Percentiles rank a stretch among this genome's conserved stretches.
Conservation (phyloP, 2,797 vertebrate genomes). For the Scolopax bukidnonensis region DNA sequence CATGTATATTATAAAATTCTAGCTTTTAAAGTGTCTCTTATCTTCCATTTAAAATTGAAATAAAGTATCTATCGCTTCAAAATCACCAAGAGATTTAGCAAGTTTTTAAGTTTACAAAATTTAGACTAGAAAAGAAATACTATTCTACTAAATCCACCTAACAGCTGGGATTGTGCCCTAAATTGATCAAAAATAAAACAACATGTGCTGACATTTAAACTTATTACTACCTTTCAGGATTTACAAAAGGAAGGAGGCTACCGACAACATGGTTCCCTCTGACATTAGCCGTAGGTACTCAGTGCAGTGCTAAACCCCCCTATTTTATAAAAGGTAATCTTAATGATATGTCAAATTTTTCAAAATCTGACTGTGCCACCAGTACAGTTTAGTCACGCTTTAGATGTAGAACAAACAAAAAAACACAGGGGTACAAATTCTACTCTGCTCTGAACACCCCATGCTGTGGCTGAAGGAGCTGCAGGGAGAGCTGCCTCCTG, state of each 20-base stretch:
- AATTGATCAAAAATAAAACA: background rate
- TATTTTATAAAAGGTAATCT: background rate
- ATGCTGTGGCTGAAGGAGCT: background rate
- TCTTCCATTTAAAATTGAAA: background rate
- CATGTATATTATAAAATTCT: background rate
- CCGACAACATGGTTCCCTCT: background rate
- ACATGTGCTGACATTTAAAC: background rate
- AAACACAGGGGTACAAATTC: fast-evolving
- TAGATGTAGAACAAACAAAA: background rate
- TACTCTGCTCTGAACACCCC: fast-evolving
- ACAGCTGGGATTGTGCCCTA: background rate
- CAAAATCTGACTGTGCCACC: background rate
- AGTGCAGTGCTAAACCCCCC: fast-evolving
- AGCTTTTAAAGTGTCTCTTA: background rate
- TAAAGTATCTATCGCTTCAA: background rate
- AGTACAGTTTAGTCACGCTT: background rate
- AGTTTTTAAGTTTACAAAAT: background rate
- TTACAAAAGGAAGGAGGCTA: background rate
- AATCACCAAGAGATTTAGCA: background rate
- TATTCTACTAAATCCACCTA: background rate
- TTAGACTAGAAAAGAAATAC: background rate
- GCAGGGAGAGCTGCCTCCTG: background rate
- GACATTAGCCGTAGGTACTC: background rate
- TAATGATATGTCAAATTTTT: background rate
- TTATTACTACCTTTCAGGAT: background rate